Conservation (phyloP, 2,113 vertebrate species). For the Eulemur rufifrons region DNA sequence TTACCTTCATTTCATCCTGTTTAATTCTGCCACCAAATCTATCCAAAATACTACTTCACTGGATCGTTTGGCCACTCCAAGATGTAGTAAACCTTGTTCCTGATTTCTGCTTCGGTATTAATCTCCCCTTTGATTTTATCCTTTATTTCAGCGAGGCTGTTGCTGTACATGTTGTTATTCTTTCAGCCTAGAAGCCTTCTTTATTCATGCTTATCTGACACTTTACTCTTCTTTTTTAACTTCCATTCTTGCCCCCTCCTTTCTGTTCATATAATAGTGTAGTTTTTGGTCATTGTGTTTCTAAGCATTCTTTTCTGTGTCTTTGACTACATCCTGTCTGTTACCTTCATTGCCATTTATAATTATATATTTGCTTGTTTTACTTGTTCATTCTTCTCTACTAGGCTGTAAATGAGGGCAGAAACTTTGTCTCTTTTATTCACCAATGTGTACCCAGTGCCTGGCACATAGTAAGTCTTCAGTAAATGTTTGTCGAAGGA, state of each 20-base stretch:
- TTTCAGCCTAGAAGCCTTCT: neutral
- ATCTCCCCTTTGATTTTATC: neutral
- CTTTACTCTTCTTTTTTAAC: neutral
- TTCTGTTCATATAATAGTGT: neutral
- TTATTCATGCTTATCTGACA: neutral
- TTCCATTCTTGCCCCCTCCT: neutral
- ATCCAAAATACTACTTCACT: neutral
- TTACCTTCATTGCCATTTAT: neutral
- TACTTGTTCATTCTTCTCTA: neutral
- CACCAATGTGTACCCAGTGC: neutral
- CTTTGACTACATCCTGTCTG: neutral
- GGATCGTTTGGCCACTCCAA: neutral
- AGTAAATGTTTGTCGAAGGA: neutral
- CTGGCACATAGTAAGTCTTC: neutral
- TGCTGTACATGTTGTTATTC: fast-evolving
- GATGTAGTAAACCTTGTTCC: neutral
- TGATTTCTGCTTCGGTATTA: neutral
- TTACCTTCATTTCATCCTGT: neutral
- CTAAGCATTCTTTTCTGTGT: neutral
- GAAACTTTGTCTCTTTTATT: neutral
- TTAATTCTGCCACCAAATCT: neutral
- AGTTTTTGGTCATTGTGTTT: neutral
- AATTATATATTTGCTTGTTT: neutral
- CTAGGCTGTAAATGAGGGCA: neutral
- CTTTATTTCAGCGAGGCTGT: neutral